Evolutionary conservation across 2,888 invertebrate species (phyloP), one percentile per base, ranked within the genome.

Genomic region (Epinotia demarniana): DNA sequence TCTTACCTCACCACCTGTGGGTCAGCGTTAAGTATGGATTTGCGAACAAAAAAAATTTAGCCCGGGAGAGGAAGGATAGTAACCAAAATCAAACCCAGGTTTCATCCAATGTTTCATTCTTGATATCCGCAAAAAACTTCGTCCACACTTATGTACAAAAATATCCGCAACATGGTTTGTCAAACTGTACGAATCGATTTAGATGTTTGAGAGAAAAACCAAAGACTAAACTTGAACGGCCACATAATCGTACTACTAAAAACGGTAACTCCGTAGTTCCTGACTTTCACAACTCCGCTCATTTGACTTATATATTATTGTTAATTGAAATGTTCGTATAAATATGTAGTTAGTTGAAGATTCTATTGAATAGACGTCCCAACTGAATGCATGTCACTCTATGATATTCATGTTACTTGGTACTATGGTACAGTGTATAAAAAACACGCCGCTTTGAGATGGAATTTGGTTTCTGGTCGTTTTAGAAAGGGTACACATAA

Each of bases 241-340:
- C 6, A 39, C 70, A 70, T 63, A 23, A 46, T 69, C 16, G 27
- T 53, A 53, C n/a, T 16, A 4, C n/a, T 53, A 53, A 70, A 67
- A 70, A 64, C 69, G 63, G 64, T 57, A 60, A 39, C 53, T 43
- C 57, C 19, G 18, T n/a, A 46, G 58, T 70, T 75, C 60, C 64
- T 58, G 57, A 64, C 70, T 70, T 70, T 75, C 74, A 64, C 63
- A n/a, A 55, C 46, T 62, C 19, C 23, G 27, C 43, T 49, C 9
- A 70, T 63, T 73, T 69, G 58, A 69, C 58, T 69, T 69, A 46
- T 33, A 33, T 49, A 27, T 63, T 39, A 64, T 60, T 69, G 18
- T 60, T 70, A 70, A 75, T 75, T 75, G 58, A 64, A 53, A 58
- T 16, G 5, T 57, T 58, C 33, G 58, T 57, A 57, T 23, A 58